Conservation (phyloP, 2,888 invertebrate genomes). For the Subacronicta megacephala region DNA sequence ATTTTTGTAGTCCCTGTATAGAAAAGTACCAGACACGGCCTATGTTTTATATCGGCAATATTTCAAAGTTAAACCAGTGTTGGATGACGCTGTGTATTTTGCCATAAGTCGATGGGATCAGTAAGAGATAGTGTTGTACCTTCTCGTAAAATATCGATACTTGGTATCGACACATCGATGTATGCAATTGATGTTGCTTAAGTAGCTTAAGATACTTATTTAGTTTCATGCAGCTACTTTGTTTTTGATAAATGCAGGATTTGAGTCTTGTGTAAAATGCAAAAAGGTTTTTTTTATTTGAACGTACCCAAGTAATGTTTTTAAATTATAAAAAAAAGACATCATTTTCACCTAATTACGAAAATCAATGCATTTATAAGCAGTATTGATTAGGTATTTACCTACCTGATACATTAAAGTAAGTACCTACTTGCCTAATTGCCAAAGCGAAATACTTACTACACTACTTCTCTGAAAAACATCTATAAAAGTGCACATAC, state of each 20-base stretch:
- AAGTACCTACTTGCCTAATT: no score
- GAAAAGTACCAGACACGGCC: slow-evolving; percentile 6
- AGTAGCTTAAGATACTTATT: slow-evolving; percentile 15
- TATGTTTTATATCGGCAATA: slow-evolving; percentile 38
- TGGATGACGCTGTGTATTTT: slow-evolving; percentile 39
- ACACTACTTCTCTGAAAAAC: slow-evolving; percentile 8
- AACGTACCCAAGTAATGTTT: no score
- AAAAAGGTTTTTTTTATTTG: no score
- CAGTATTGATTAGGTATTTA: no score
- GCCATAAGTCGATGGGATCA: slow-evolving; percentile 50
- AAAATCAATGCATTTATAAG: slow-evolving; percentile 19
- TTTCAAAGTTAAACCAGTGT: slow-evolving; percentile 45
- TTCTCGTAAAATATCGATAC: slow-evolving; percentile 46
- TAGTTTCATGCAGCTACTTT: slow-evolving; percentile 10
- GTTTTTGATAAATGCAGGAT: neutral
- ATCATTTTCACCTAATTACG: slow-evolving; percentile 9
- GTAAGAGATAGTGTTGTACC: slow-evolving; percentile 44
- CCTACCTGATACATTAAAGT: no score
- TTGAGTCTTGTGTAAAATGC: neutral
- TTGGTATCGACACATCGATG: slow-evolving; percentile 48
- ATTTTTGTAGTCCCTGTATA: neutral
- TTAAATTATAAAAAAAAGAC: no score
- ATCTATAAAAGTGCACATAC: slow-evolving; percentile 21
- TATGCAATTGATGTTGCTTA: slow-evolving; percentile 44
- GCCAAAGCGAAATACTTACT: slow-evolving; percentile 26